Conservation (phyloP, 2,888 invertebrate species). For the Chrysina gloriosa region DNA sequence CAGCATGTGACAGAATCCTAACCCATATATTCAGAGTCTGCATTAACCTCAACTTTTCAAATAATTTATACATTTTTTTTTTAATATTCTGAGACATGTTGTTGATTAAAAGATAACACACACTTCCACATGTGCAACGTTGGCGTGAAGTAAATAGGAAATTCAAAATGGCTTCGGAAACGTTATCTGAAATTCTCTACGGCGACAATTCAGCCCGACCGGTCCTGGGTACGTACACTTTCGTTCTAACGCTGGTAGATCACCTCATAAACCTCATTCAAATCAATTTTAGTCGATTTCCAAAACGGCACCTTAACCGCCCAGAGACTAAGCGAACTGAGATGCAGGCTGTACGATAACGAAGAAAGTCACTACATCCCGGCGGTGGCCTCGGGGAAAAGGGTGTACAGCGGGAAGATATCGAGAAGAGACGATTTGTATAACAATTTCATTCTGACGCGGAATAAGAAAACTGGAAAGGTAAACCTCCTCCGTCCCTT, state of each 20-base stretch:
- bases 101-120: neutral
- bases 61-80: no score
- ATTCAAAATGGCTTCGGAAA: constrained; percentile 29
- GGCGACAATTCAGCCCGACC: constrained; percentile 44
- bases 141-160: no score
- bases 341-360: constrained; percentile 51
- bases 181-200: constrained; percentile 33
- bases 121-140: no score
- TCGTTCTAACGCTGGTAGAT: constrained; percentile 3
- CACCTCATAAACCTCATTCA: neutral
- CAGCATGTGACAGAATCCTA: no score
- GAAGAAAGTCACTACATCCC: constrained; percentile 47
- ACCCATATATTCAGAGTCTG: no score
- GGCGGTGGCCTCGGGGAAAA: constrained; percentile 52
- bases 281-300: constrained; percentile 54
- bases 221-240: constrained; percentile 46
- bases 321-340: constrained; percentile 50
- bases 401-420: constrained; percentile 54
- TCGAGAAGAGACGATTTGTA: constrained; percentile 51
- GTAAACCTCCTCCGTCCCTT: constrained; percentile 45
- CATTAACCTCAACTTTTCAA: no score
- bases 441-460: constrained; percentile 55
- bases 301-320: constrained; percentile 55
- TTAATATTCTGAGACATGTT: neutral
- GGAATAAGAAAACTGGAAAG: constrained; percentile 55